A percentile compares a stretch with the other conserved stretches of the same genome.
Conservation (phyloP, 2,888 invertebrate species). For the Ypsolopha scabrella region DNA sequence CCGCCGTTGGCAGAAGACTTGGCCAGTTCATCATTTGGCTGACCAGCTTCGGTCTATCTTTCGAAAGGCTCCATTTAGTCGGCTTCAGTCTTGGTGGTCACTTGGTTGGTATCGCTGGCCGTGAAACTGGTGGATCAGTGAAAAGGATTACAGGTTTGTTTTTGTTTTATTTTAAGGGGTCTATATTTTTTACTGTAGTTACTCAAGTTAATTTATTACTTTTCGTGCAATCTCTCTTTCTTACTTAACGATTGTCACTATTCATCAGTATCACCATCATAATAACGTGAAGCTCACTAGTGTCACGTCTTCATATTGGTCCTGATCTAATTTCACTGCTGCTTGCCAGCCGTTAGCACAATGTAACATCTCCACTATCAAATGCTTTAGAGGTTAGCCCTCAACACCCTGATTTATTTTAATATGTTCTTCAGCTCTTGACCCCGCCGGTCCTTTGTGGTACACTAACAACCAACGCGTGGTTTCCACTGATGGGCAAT, state of each 20-base stretch:
- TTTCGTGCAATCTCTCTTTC: not conserved
- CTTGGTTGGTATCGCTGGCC: constrained; percentile 44
- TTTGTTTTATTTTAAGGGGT: not conserved
- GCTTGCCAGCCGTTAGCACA: too few relatives aligned
- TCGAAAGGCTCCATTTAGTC: constrained; percentile 39
- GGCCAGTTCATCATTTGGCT: constrained; percentile 37
- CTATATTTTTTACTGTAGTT: not conserved
- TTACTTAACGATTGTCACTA: too few relatives aligned
- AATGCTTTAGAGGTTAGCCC: too few relatives aligned
- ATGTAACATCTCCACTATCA: too few relatives aligned
- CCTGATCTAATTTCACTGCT: not conserved
- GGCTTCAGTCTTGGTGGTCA: constrained; percentile 60
- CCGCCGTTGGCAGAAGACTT: constrained; percentile 27
- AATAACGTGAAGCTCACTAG: not conserved
- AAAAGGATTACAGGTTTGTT: constrained; percentile 41
- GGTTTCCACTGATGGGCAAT: constrained; percentile 28
- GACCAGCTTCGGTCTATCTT: constrained; percentile 22
- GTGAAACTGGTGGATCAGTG: constrained; percentile 26
- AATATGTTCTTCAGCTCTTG: constrained; percentile 29
- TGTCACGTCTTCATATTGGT: not conserved
- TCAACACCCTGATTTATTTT: not conserved
- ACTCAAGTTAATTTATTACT: not conserved
- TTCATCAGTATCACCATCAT: too few relatives aligned
- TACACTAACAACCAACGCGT: constrained; percentile 24
- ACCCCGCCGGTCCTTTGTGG: constrained; percentile 53